Base-by-base conservation (phyloP, 1,140 invertebrate species). In the Lepidurus apus region DNA sequence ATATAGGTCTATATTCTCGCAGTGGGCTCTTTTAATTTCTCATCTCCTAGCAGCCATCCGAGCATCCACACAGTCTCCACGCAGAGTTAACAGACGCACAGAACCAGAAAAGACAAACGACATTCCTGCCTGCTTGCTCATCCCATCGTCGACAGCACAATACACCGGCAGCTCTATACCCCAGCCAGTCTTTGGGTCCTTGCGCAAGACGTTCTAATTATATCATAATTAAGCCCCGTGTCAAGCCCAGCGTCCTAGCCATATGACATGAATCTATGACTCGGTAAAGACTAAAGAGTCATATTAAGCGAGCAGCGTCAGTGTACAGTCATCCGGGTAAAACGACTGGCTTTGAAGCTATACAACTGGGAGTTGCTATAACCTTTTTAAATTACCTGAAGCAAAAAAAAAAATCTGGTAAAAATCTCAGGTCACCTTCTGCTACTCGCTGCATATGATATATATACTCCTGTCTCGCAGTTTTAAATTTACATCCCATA, bases 141-240 rank as follows among this genome's bases (percentile, higher is more conserved):
- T 65, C 53, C 34, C 53, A 65, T 1, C 53, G 21, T 65, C 17
- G 7, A 13, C 53, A 65, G 53, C 53, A 65, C 53, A 65, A 65
- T 65, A 65, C 8, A 65, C 21, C 53, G 17, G 13, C 34, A 34
- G 34, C 34, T 34, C 34, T 65, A 17, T 65, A 21, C 17, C 17
- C 17, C 53, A 65, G 17, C 21, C 21, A 34, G 3, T 34, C 9
- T 65, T 21, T 65, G 17, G 21, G 53, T 65, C 21, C 53, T 65
- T 65, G 53, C 21, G 53, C 3, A 65, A 65, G 53, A 65, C 53
- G 13, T 65, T 65, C 53, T 65, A 65, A 65, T 65, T 65, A 65
- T 65, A 65, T 65, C 53, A 65, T 65, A 65, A 65, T 17, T 65
- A 65, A 65, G 13, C 53, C 21, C 53, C 53, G 53, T 65, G 53